These are phyloP conservation scores for Muntiacus muntjak DNA, from an alignment of 2,113 vertebrate genomes.

Conservation along the genomic window DNA sequence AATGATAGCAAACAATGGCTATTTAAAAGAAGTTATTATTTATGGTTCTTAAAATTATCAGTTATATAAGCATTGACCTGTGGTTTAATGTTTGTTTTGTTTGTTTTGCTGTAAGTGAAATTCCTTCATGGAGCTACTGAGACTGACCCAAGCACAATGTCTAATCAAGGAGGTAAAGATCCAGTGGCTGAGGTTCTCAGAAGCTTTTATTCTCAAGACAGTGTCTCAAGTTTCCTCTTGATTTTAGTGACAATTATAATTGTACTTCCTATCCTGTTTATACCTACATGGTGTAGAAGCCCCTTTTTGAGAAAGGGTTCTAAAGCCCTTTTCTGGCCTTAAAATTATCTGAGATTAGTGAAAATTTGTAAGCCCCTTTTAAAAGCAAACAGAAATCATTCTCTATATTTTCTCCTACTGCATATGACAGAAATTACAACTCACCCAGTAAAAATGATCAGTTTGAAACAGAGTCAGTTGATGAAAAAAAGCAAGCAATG, in stretches of 20 bases:
- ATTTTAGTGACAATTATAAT: background rate
- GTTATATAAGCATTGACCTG: background rate
- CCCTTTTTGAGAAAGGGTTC: background rate
- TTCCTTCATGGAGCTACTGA: background rate
- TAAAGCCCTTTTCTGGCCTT: background rate
- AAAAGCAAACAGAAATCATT: background rate
- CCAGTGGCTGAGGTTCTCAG: background rate
- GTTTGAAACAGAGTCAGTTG: background rate
- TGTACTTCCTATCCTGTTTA: background rate
- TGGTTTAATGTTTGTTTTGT: background rate
- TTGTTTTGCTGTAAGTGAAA: background rate
- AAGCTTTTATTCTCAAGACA: background rate
- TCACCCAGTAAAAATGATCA: background rate
- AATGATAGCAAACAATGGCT: background rate
- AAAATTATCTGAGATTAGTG: background rate
- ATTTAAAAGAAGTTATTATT: background rate
- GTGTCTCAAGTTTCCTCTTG: background rate
- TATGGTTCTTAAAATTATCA: background rate
- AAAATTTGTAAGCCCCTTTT: background rate
- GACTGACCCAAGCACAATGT: background rate
- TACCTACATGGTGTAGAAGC: background rate
- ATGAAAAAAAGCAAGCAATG: background rate
- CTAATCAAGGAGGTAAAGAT: slow-evolving; percentile 3
- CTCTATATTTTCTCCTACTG: background rate
- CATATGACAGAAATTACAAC: background rate